Percentiles rank a stretch among this genome's conserved stretches.
Conservation (phyloP, 64 coral and sea anemone genomes). For the Astreopora myriophthalma region DNA sequence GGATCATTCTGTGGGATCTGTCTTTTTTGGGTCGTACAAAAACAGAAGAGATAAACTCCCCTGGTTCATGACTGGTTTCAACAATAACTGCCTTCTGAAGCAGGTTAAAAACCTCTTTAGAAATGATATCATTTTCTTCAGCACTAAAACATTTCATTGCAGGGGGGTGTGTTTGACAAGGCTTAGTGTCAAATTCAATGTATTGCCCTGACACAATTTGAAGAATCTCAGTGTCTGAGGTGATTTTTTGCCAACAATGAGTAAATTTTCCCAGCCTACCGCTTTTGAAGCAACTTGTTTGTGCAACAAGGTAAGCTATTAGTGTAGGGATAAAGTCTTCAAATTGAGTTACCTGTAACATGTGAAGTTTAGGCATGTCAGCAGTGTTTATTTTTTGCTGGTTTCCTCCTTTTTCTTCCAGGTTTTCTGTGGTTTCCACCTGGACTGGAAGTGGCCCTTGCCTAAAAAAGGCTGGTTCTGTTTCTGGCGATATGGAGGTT, state of each 20-base stretch:
- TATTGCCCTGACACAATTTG: conserved; percentile 32
- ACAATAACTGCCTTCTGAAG: conserved; percentile 15
- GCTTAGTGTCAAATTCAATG: not conserved
- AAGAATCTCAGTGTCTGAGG: conserved; percentile 23
- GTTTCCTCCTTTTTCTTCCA: conserved; percentile 11
- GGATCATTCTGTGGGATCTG: not conserved
- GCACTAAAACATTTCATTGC: not conserved
- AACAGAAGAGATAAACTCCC: conserved; percentile 2
- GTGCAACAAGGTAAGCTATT: conserved; percentile 5
- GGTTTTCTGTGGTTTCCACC: conserved; percentile 20
- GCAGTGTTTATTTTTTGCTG: not conserved
- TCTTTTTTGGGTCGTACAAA: conserved; percentile 35
- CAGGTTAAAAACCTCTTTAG: not conserved
- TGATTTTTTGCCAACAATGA: conserved; percentile 23
- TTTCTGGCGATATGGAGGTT: not conserved
- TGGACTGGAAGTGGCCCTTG: conserved; percentile 26
- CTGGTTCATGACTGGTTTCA: not conserved
- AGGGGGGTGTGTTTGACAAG: not conserved
- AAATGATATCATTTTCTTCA: not conserved
- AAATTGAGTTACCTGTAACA: conserved; percentile 7
- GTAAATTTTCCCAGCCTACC: conserved; percentile 2
- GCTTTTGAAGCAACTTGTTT: conserved; percentile 40
- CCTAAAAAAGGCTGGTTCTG: conserved; percentile 30
- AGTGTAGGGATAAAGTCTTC: conserved; percentile 8
- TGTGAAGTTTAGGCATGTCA: not conserved